phyloP scores from a whole-genome alignment of 2,797 vertebrate species.

The Halcyon leucocephala region DNA sequence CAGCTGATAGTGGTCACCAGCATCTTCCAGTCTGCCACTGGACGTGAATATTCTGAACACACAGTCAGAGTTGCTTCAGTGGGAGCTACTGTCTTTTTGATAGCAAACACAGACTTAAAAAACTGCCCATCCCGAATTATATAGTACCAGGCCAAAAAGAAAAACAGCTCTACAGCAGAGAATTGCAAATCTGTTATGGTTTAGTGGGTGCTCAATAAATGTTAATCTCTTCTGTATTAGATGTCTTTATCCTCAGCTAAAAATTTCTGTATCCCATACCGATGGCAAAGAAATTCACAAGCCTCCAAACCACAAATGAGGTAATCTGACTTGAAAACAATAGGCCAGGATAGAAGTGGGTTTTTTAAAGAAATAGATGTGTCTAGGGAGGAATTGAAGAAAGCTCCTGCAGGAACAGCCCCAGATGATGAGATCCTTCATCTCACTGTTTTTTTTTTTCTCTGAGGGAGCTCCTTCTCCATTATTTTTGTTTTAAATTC shows the following conservation, averaged over 20 bases:
- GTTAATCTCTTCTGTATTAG: not conserved
- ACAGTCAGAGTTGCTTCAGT: not conserved
- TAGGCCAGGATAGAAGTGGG: not conserved
- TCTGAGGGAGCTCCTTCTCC: not conserved
- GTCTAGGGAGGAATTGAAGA: not conserved
- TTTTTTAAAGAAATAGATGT: not conserved
- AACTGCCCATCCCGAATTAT: not conserved
- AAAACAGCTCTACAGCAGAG: constrained; percentile 17
- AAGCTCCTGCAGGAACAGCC: not conserved
- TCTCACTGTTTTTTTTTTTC: not conserved
- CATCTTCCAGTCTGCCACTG: constrained; percentile 43
- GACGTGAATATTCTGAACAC: constrained; percentile 25
- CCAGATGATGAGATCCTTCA: not conserved
- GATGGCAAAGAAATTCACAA: not conserved
- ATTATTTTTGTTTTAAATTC: not conserved
- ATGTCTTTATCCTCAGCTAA: not conserved
- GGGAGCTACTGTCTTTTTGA: constrained; percentile 17
- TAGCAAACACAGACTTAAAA: constrained; percentile 35
- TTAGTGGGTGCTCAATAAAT: not conserved
- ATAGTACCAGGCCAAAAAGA: not conserved
- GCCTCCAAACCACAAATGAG: not conserved
- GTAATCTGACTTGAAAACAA: not conserved
- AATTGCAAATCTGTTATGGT: constrained; percentile 21
- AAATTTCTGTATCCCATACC: not conserved
- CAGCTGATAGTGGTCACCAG: not conserved